Evolutionary conservation across 1,140 invertebrate species (phyloP).

Genomic region (Globodera rostochiensis): DNA sequence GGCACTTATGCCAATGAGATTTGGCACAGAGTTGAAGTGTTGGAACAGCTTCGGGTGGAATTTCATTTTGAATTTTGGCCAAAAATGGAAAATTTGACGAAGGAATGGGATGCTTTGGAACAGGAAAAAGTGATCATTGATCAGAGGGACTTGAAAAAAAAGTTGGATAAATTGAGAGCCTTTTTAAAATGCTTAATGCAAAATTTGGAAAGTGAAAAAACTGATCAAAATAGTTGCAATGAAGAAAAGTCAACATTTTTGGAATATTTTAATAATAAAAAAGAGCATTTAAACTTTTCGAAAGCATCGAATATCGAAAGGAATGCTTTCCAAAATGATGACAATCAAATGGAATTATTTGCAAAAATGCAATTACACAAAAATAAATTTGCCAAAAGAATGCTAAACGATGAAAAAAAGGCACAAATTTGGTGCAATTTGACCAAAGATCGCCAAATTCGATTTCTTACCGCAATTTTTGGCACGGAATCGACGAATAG

Average conservation of each 20-base stretch:
- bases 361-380: not conserved
- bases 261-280: too few relatives aligned
- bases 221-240: not conserved
- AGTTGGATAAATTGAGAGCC: not conserved
- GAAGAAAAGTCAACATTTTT: too few relatives aligned
- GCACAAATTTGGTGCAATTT: not conserved
- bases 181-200: not conserved
- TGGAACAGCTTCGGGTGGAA: not conserved
- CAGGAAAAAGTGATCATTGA: not conserved
- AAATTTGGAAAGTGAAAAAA: not conserved
- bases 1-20: not conserved
- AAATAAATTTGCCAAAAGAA: not conserved
- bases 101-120: not conserved
- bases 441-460: not conserved
- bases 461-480: not conserved
- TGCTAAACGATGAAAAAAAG: not conserved
- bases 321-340: not conserved
- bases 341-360: not conserved
- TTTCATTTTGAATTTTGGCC: not conserved
- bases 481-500: not conserved
- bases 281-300: too few relatives aligned
- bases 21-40: not conserved
- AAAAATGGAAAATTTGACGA: not conserved
- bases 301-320: too few relatives aligned
- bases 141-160: not conserved